Evolutionary conservation across 2,113 vertebrate genomes (phyloP), one percentile per base, ranked within the genome.

Genomic region (Apteryx owenii): DNA sequence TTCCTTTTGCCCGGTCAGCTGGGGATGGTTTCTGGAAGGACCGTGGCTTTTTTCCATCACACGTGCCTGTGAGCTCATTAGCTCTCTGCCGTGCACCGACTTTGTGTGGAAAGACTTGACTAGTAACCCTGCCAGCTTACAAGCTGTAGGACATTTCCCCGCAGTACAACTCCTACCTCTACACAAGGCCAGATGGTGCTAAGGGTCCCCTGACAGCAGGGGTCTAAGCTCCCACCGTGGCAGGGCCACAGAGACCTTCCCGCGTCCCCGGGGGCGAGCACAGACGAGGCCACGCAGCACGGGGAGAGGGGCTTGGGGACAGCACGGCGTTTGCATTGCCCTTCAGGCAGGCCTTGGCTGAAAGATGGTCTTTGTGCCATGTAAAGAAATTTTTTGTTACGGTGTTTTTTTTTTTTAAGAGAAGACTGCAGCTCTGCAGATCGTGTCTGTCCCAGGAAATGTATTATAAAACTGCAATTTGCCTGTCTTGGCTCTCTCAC

Each of bases 391-490:
- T 56, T 6, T 62, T 26, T 15, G 48, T 90, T 89, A 50, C 4
- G 0, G 20, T 46, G 5, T 48, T 60, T 12, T 21, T 51, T 23
- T 12, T 33, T 5, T 42, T 68, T 79, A 40, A 75, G 44, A 92
- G 77, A 85, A 90, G 90, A n/a, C 50, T 66, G 89, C 7, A 88
- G 87, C 78, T 88, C 91, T 66, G 89, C 7, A 88, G 87, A 81
- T 88, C 91, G 89, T 54, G 44, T 54, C 75, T 95, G 40, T 95
- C 95, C 87, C 28, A 14, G 89, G 81, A 96, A 95, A 91, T 75
- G 40, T 3, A 8, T 93, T 93, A 58, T 77, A 95, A 93, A 95
- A 94, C 81, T 71, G 79, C 95, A 95, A 92, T 96, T 97, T 93
- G 71, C 71, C 95, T 61, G n/a, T 88, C 87, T 97, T 93, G 87